Base-by-base conservation (phyloP, 2,113 vertebrate species). In the Oenanthe oenanthe region DNA sequence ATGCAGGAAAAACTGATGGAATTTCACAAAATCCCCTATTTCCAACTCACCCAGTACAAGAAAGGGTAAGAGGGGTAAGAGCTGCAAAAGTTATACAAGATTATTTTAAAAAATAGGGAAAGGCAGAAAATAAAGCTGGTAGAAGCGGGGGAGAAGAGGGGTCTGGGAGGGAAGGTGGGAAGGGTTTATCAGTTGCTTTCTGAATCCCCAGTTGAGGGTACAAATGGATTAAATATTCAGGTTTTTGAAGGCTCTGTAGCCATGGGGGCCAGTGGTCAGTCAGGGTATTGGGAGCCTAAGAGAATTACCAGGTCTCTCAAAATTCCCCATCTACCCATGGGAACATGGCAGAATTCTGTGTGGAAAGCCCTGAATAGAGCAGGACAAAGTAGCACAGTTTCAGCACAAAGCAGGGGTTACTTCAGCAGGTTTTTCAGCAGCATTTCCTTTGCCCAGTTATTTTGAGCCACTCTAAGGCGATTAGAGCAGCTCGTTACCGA, bases 381-480 rank as follows among this genome's bases (percentile, higher is more conserved):
- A 20, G 0, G 1, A 43, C 32, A 61, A 57, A 93, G 43, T 22
- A 77, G 63, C 43, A 14, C 24, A 40, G 19, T 60, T 92, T 77
- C 7, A 4, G 68, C 4, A 3, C 63, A 84, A 78, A 96, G 13
- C 40, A 74, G 36, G 57, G 72, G 65, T 85, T 79, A 51, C 60
- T 93, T 77, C 82, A 90, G 90, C 87, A 47, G 19, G n/a, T 17
- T 63, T 90, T 95, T 78, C 19, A 54, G 70, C 75, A 26, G 67
- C 45, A 21, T 76, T 86, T 83, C 63, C 79, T 62, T 82, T 81
- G 91, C 92, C 85, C 71, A 5, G 87, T 94, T 96, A 88, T 96
- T 96, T 67, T 80, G 87, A 97, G 93, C 74, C 85, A 51, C 87
- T 95, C 92, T 97, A 96, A 97, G 92, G 94, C 85, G 75, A 95